Percentiles rank a stretch among this genome's conserved stretches.
Evolutionary conservation across 2,888 invertebrate species (phyloP).

Genomic region (Frankliniella intonsa): DNA sequence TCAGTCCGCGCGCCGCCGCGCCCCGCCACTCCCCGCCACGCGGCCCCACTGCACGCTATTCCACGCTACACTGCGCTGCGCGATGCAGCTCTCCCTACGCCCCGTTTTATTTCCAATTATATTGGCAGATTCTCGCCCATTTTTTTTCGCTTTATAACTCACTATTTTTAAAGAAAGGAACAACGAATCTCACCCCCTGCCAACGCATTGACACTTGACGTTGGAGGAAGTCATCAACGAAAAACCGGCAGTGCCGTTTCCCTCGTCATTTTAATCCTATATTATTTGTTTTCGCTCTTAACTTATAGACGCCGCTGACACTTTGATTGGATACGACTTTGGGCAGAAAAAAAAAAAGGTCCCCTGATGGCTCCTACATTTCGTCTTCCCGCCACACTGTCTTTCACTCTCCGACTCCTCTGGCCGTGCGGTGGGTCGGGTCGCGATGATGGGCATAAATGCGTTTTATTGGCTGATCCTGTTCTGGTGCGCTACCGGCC

Average conservation of each 20-base stretch:
- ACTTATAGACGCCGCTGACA: neutral
- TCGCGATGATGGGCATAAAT: neutral
- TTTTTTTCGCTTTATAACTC: too few species aligned
- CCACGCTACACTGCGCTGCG: neutral
- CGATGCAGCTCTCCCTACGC: neutral
- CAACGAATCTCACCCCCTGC: too few species aligned
- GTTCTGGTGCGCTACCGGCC: neutral
- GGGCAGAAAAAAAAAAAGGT: too few species aligned
- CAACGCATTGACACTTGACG: too few species aligned
- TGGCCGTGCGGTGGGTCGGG: neutral
- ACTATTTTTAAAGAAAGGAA: too few species aligned
- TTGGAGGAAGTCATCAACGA: too few species aligned
- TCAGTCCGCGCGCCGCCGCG: neutral
- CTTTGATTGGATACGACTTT: too few species aligned
- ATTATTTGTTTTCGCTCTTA: neutral
- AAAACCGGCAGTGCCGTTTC: too few species aligned
- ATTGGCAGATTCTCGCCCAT: neutral
- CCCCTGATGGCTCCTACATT: too few species aligned
- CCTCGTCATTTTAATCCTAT: too few species aligned
- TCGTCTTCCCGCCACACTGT: too few species aligned
- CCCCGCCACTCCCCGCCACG: neutral
- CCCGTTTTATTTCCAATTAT: neutral
- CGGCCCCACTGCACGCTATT: neutral
- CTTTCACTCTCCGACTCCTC: neutral
- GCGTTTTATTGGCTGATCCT: neutral